A percentile compares a stretch with the other conserved stretches of the same genome.
These are phyloP conservation scores for Calycopis cecrops DNA, from an alignment of 1,140 invertebrate species.

Conservation along the genomic window DNA sequence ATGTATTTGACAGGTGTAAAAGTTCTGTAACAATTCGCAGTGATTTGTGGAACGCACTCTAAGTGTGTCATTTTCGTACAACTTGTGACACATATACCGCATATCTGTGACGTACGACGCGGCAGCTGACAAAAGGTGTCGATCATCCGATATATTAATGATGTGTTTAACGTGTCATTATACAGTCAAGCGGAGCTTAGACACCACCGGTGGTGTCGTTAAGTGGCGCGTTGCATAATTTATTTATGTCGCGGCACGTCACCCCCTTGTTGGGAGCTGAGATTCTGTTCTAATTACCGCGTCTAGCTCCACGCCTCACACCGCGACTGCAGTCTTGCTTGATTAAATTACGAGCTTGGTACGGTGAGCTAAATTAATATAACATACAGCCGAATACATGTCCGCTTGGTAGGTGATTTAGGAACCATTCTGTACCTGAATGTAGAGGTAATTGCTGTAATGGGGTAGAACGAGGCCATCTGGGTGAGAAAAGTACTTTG, in stretches of 20 bases:
- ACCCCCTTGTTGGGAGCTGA: constrained; percentile 40
- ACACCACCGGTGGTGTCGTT: constrained; percentile 40
- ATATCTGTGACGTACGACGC: background rate
- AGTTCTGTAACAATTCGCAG: too few relatives aligned
- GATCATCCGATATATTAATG: constrained; percentile 13
- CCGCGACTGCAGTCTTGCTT: background rate
- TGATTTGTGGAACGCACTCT: too few relatives aligned
- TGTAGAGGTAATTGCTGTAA: too few relatives aligned
- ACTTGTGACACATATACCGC: too few relatives aligned
- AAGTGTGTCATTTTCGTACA: too few relatives aligned
- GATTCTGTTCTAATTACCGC: constrained; percentile 44
- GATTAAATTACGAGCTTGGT: constrained; percentile 2
- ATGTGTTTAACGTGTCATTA: constrained; percentile 27
- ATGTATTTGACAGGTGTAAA: too few relatives aligned
- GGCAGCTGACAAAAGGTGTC: constrained; percentile 16
- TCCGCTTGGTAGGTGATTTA: too few relatives aligned
- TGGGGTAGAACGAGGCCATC: too few relatives aligned
- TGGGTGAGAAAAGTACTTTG: too few relatives aligned
- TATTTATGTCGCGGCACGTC: constrained; percentile 66
- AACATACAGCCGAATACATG: too few relatives aligned
- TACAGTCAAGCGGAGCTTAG: constrained; percentile 23
- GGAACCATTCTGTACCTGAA: too few relatives aligned
- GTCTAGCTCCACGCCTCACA: constrained; percentile 6
- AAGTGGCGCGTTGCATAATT: constrained; percentile 65
- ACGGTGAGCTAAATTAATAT: background rate